phyloP scores from a whole-genome alignment of 2,888 invertebrate species.

The Empis stercorea region DNA sequence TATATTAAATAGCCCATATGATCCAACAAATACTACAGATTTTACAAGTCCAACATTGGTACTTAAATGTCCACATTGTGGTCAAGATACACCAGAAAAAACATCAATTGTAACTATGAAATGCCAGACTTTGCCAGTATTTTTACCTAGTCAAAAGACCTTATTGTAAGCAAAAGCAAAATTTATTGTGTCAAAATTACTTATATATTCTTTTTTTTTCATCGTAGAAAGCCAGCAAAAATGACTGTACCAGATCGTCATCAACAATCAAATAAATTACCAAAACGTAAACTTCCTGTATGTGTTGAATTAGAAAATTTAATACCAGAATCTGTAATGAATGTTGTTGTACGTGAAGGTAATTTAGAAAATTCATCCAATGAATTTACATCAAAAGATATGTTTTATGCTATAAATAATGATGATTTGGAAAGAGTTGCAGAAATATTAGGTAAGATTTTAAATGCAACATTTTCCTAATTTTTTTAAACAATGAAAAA shows the following conservation, averaged over 20 bases:
- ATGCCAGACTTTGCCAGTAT: conserved; percentile 47
- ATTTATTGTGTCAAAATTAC: too few relatives aligned
- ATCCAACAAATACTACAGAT: conserved; percentile 34
- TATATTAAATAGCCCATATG: conserved; percentile 31
- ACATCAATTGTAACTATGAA: conserved; percentile 48
- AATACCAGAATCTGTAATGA: conserved; percentile 35
- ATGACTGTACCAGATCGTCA: conserved; percentile 37
- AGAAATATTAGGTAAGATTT: conserved; percentile 29
- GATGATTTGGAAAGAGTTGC: conserved; percentile 35
- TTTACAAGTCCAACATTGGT: conserved; percentile 30
- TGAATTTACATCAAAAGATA: conserved; percentile 30
- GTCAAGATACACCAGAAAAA: conserved; percentile 41
- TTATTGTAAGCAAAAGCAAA: conserved; percentile 23
- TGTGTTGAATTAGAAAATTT: conserved; percentile 25
- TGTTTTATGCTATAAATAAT: conserved; percentile 34
- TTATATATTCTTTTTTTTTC: too few relatives aligned
- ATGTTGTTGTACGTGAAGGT: conserved; percentile 26
- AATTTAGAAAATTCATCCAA: conserved; percentile 8
- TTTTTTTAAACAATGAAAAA: too few relatives aligned
- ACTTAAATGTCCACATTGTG: conserved; percentile 60
- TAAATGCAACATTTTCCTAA: too few relatives aligned
- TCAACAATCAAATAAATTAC: conserved; percentile 8
- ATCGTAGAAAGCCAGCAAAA: conserved; percentile 39
- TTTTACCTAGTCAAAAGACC: conserved; percentile 42
- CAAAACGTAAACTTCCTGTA: conserved; percentile 6